phyloP scores from a whole-genome alignment of 92 coral and sea anemone species.

The Metridium senile region DNA sequence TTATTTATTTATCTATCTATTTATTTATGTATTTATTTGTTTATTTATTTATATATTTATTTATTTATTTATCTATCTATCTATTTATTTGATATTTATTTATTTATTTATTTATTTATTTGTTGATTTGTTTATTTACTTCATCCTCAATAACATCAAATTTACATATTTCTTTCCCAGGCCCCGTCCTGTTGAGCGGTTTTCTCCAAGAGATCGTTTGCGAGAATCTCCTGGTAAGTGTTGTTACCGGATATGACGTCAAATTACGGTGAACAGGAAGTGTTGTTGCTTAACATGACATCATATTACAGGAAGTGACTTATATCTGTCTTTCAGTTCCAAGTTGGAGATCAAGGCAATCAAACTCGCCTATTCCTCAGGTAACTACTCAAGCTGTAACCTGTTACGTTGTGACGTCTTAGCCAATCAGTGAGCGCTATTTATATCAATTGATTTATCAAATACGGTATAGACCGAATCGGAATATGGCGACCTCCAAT shows the following conservation, averaged over 20 bases:
- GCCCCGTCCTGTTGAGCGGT: conserved; percentile 41
- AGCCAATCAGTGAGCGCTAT: no score
- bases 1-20: background rate
- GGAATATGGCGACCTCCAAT: no score
- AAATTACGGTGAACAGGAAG: background rate
- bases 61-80: background rate
- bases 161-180: conserved; percentile 11
- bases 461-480: no score
- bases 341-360: conserved; percentile 29
- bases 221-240: conserved; percentile 44
- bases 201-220: conserved; percentile 51
- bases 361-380: conserved; percentile 42
- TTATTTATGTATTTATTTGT: background rate
- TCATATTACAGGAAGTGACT: no score
- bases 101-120: no score
- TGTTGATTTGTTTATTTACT: no score
- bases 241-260: background rate
- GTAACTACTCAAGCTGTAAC: no score
- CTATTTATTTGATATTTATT: no score
- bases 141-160: background rate
- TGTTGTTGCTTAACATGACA: background rate
- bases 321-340: conserved; percentile 26
- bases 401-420: no score
- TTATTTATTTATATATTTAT: background rate
- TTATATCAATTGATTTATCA: no score